Evolutionary conservation across 2,113 vertebrate genomes (phyloP).

Genomic region (Syngnathoides biaculeatus): DNA sequence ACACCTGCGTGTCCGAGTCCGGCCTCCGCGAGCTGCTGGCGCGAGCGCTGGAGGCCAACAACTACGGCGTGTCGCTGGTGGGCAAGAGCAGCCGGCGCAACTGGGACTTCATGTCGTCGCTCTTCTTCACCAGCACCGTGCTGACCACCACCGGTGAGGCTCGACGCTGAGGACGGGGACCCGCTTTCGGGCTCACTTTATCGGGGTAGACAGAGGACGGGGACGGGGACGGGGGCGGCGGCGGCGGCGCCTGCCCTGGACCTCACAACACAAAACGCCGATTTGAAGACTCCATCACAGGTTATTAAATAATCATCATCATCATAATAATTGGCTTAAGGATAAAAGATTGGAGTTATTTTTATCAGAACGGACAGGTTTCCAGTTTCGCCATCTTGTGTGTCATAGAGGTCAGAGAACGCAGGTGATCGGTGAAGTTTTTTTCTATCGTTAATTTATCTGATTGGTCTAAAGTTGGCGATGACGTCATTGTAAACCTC

Average conservation of each 20-base stretch:
- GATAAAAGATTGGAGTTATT: too few species aligned
- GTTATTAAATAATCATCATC: too few species aligned
- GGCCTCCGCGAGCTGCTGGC: conserved; percentile 82
- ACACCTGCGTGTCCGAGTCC: conserved; percentile 82
- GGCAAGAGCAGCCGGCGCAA: conserved; percentile 79
- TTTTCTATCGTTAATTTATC: too few species aligned
- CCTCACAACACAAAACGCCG: neutral
- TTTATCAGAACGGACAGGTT: too few species aligned
- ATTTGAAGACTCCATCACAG: too few species aligned
- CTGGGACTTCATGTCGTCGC: conserved; percentile 93
- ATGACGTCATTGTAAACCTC: too few species aligned
- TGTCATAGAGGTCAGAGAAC: too few species aligned
- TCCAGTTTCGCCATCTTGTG: too few species aligned
- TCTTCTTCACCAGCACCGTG: conserved; percentile 96
- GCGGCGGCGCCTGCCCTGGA: neutral
- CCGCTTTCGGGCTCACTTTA: neutral
- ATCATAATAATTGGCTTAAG: too few species aligned
- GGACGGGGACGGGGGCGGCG: neutral
- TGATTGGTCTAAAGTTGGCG: too few species aligned
- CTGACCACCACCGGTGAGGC: conserved; percentile 89
- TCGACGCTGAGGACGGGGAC: neutral
- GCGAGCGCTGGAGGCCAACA: conserved; percentile 86
- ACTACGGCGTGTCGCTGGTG: conserved; percentile 89
- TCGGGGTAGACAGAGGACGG: neutral
- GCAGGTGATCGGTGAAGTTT: too few species aligned